Base-by-base conservation (phyloP, 1,140 invertebrate genomes). In the Saccostrea echinata region DNA sequence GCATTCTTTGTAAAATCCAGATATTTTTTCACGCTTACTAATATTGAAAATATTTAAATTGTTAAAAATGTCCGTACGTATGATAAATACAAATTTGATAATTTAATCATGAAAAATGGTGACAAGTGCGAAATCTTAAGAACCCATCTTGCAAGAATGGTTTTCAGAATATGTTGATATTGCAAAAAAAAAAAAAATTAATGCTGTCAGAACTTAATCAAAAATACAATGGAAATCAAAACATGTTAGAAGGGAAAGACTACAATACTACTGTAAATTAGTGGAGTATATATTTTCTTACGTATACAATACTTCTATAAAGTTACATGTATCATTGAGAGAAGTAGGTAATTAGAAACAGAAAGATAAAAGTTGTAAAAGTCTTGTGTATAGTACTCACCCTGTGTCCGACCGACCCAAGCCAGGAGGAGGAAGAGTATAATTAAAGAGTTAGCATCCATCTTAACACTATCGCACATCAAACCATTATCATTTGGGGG, bases 401-500 rank as follows among this genome's bases (percentile, higher is more conserved):
- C 68, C 3, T 30, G 12, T 16, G 16, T 27, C 13, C 11, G 6
- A 76, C 24, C 68, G 16, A 33, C 68, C 24, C 24, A 30, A 18
- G 27, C 27, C 30, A 30, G 27, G 68, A 76, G 64, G n/a, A n/a
- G 68, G 68, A 27, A 12, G 12, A 76, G 30, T 30, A 76, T 27
- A 64, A n/a, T 24, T 76, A 76, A 76, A 76, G 27, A 24, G 30
- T 12, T 76, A 16, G 27, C 30, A 76, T 76, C 68, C 68, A 76
- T 76, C 13, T 76, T 11, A 76, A 76, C 24, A 33, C n/a, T 18
- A 9, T 76, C 68, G 33, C 68, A 76, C 27, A 30, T 76, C 68
- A 76, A 30, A 27, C 68, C 43, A 76, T 30, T 30, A 76, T 76
- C 13, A 76, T 76, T 76, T 76, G 24, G 68, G 68, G 68, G 68